Evolutionary conservation across 2,113 vertebrate genomes (phyloP), one percentile per base, ranked within the genome.

Genomic region (Microcebus tavaratra): DNA sequence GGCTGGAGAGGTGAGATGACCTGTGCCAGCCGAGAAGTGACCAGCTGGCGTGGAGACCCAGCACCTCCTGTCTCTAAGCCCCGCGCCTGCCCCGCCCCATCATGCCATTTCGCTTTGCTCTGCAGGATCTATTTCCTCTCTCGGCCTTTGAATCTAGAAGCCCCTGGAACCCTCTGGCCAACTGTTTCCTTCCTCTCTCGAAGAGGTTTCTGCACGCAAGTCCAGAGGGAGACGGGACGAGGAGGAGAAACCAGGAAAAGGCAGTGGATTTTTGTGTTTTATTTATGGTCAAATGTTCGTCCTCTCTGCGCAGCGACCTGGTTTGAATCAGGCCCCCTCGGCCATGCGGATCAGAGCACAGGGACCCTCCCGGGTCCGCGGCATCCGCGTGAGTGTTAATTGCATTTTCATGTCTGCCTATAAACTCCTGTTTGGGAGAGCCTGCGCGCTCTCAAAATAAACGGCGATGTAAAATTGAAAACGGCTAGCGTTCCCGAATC

Each of bases 401-500:
- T 98, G 89, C 98, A 96, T 98, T 98, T 98, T 97, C 95, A 75
- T 95, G 91, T 97, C 97, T 96, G 97, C 98, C 95, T 94, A 86
- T 96, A 97, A 98, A 97, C 97, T 97, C 95, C 88, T 81, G 96
- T 97, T 98, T 98, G 97, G 96, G 93, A 96, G 96, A 97, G 96
- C 97, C 96, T 76, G 95, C 94, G 95, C 88, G 78, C 97, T 98
- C 98, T 98, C 94, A 96, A 97, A 98, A 95, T 95, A 97, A 20
- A n/a, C 73, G 61, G 94, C 95, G 97, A 98, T 96, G 96, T 95
- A 97, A 98, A 97, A 97, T 88, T 97, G 98, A 96, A 98, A 98
- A 96, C 97, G 98, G 98, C 97, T 73, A 97, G 98, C 88, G 57
- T 97, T 98, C 98, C 98, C 89, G 95, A 98, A 97, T 98, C 98